Base-by-base conservation (phyloP, 1,140 invertebrate species). In the Probaryconus sp. region DNA sequence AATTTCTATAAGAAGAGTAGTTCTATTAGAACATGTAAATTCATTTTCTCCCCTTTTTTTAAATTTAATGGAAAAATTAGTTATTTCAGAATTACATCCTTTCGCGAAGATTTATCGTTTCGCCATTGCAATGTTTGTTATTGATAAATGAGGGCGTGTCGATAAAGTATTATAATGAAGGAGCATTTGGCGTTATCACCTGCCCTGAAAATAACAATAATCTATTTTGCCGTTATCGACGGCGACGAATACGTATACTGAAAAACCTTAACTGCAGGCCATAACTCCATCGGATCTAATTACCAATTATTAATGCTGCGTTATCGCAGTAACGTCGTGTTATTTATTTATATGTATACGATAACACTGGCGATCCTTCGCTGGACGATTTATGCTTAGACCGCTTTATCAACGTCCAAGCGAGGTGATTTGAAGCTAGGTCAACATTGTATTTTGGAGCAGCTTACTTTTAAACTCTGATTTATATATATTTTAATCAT, bases 251-350 rank as follows among this genome's bases (percentile, higher is more conserved):
- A 21, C 30, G 14, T 10, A 2, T 31, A 10, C 10, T 14, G 42
- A 51, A 35, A 42, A 20, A 7, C 51, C n/a, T 60, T 67, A 53
- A 67, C 61, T 43, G 35, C 30, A 20, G 35, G 18, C 33, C 55
- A 53, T 67, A 74, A 74, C 48, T 60, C 48, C 18, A 24, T 35
- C 33, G 45, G 47, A 61, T 61, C 61, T 67, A 74, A 74, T 74
- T 67, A 74, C 70, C 56, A 67, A 67, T 67, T 67, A 61, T 63
- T 71, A 51, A 61, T 61, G 67, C 43, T 38, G 37, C 28, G 40
- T 71, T 71, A 71, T 70, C 67, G 33, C 13, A 33, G 56, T 37
- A 55, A 48, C 56, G 53, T 64, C 56, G 48, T 55, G 63, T 63
- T 63, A 26, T 48, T 73, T 51, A 56, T 30, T n/a, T n/a, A n/a